Conservation (phyloP, 2,113 vertebrate genomes). For the Trinectes maculatus region DNA sequence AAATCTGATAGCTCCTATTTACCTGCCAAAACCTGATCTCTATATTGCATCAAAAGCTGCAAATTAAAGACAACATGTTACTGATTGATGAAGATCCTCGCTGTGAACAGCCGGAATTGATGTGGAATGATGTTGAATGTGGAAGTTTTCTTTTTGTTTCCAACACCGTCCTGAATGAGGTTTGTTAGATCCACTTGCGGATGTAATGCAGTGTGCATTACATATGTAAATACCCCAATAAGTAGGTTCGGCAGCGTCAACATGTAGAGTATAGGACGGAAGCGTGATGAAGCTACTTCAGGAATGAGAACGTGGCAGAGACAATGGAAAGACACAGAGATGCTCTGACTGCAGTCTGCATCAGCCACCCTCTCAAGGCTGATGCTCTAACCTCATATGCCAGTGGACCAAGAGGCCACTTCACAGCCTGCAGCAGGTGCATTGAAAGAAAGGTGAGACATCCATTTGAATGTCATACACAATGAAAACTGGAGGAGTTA, state of each 20-base stretch:
- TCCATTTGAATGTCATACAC: conserved; percentile 4
- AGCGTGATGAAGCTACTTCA: conserved; percentile 12
- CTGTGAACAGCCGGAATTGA: conserved; percentile 50
- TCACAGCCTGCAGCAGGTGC: conserved; percentile 28
- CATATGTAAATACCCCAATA: conserved; percentile 62
- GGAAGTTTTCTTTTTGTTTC: conserved; percentile 48
- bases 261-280: conserved; percentile 25
- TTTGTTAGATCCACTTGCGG: conserved; percentile 47
- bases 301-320: conserved; percentile 13
- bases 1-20: conserved; percentile 58
- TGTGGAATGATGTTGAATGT: no score
- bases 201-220: conserved; percentile 62
- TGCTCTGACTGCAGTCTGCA: conserved; percentile 42
- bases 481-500: no score
- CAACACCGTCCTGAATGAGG: conserved; percentile 46
- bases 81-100: conserved; percentile 75
- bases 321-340: conserved; percentile 9
- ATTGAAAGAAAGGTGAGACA: conserved; percentile 8
- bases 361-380: conserved; percentile 30
- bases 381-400: conserved; percentile 22
- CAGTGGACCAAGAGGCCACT: conserved; percentile 12
- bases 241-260: conserved; percentile 46
- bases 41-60: conserved; percentile 68
- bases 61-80: conserved; percentile 76
- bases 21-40: conserved; percentile 53